Conservation (phyloP, 2,888 invertebrate species). For the Cephus pulcher region DNA sequence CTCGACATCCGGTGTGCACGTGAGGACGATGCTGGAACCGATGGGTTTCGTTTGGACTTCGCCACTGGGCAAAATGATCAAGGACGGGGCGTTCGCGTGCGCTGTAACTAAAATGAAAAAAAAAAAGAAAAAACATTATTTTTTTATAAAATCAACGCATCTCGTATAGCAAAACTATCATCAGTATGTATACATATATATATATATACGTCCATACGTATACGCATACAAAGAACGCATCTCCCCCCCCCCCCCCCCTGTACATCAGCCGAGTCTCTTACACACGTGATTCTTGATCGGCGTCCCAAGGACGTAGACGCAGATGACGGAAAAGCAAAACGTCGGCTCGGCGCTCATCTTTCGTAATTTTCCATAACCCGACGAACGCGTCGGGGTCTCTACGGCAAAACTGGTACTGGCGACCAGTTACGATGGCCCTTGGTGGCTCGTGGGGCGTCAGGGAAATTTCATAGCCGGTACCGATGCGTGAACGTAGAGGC, state of each 20-base stretch:
- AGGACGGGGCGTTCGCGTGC: conserved; percentile 57
- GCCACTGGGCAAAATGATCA: conserved; percentile 79
- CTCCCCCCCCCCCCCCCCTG: background rate
- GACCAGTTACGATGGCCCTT: background rate
- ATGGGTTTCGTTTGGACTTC: conserved; percentile 79
- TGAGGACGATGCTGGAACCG: conserved; percentile 80
- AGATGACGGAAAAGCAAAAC: conserved; percentile 59
- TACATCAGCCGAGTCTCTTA: background rate
- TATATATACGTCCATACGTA: too few species aligned
- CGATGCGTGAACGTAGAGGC: conserved; percentile 16
- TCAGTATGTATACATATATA: background rate
- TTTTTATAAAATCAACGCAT: background rate
- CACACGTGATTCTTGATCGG: conserved; percentile 22
- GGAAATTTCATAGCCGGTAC: background rate
- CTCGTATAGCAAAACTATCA: background rate
- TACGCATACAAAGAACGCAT: background rate
- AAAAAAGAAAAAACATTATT: too few species aligned
- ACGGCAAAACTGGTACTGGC: background rate
- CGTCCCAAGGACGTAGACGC: conserved; percentile 52
- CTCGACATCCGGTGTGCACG: conserved; percentile 80
- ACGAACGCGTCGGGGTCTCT: background rate
- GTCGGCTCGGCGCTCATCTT: conserved; percentile 52
- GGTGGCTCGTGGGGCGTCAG: background rate
- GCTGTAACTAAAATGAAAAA: conserved; percentile 41
- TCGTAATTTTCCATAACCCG: background rate